These are phyloP conservation scores for Ctenochaetus hawaiiensis DNA, from an alignment of 2,797 vertebrate species.

Conservation along the genomic window DNA sequence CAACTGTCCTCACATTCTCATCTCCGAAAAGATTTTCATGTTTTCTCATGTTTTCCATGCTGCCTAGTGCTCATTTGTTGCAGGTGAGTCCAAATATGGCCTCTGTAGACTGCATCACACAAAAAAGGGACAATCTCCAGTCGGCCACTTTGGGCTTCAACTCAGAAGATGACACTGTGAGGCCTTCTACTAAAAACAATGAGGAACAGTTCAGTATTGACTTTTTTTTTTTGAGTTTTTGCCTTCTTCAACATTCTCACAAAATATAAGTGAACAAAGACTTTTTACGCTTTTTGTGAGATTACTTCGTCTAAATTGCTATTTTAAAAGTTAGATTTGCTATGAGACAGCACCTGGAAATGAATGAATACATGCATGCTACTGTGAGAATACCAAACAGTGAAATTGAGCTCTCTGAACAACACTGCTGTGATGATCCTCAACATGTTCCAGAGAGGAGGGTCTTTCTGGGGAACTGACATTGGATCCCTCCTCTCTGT, in stretches of 20 bases:
- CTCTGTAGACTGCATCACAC: too few relatives aligned
- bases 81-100: too few relatives aligned
- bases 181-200: too few relatives aligned
- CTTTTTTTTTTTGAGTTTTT: neutral
- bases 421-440: conserved; percentile 53
- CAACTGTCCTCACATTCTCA: too few relatives aligned
- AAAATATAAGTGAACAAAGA: neutral
- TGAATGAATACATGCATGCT: conserved; percentile 23
- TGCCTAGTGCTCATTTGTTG: too few relatives aligned
- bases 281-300: conserved; percentile 16
- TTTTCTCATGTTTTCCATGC: too few relatives aligned
- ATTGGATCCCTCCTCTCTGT: conserved; percentile 72
- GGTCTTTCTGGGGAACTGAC: conserved; percentile 80
- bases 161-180: too few relatives aligned
- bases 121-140: too few relatives aligned
- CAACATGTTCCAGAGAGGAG: conserved; percentile 71
- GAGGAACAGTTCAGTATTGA: too few relatives aligned
- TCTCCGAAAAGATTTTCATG: too few relatives aligned
- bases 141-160: too few relatives aligned
- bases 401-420: conserved; percentile 63
- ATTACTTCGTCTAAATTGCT: conserved; percentile 15
- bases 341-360: conserved; percentile 47
- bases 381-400: conserved; percentile 64
- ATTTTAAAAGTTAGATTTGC: conserved; percentile 16
- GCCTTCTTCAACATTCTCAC: neutral